Evolutionary conservation across 2,797 vertebrate species (phyloP).

Genomic region (Chanos chanos): DNA sequence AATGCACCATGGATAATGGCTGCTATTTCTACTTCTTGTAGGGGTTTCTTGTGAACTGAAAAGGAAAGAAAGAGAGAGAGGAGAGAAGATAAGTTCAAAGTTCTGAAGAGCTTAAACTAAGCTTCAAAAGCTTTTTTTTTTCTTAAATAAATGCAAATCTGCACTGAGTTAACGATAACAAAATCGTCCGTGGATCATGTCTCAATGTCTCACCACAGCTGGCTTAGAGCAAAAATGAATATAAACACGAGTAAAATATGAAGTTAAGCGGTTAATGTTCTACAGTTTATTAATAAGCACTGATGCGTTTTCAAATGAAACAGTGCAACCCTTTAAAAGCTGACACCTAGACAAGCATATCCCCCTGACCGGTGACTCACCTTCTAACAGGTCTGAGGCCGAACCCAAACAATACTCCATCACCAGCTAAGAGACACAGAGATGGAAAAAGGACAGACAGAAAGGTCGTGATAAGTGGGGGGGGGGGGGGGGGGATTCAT

Average conservation of each 20-base stretch:
- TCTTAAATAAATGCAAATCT: no score
- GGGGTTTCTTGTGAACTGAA: slow-evolving; percentile 89
- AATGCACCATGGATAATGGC: slow-evolving; percentile 90
- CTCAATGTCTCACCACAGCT: no score
- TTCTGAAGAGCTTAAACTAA: background rate
- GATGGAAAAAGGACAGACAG: no score
- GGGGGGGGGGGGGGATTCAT: no score
- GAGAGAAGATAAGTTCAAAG: background rate
- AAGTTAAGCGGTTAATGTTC: background rate
- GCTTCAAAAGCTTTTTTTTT: background rate
- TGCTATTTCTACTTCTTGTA: slow-evolving; percentile 92
- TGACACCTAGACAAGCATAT: background rate
- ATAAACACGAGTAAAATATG: no score
- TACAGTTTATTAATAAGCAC: background rate
- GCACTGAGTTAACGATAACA: no score
- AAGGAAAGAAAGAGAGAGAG: slow-evolving; percentile 26
- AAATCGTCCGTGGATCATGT: no score
- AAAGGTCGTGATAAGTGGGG: slow-evolving; percentile 6
- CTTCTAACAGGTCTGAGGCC: slow-evolving; percentile 90
- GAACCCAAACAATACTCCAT: slow-evolving; percentile 96
- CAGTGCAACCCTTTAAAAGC: background rate
- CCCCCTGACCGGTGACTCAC: slow-evolving; percentile 58
- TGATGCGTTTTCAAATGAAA: background rate
- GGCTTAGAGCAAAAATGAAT: no score
- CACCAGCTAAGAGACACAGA: slow-evolving; percentile 74